A percentile compares a stretch with the other conserved stretches of the same genome.
Evolutionary conservation across 2,888 invertebrate species (phyloP).

Genomic region (Eilema depressum): DNA sequence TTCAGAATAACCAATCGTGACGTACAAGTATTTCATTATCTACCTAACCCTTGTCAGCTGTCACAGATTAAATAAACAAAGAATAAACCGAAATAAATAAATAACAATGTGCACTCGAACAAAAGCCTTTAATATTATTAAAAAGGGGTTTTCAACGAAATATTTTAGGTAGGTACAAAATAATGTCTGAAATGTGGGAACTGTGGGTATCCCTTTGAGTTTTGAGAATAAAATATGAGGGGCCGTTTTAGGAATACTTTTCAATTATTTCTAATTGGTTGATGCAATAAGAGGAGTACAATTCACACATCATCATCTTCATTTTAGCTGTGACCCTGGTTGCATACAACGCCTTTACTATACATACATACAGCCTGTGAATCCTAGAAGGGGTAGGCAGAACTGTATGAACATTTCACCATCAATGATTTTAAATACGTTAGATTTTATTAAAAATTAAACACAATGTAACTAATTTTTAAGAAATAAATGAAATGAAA

Average conservation of each 20-base stretch:
- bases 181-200: constrained; percentile 33
- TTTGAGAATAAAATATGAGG: constrained; percentile 54
- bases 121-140: constrained; percentile 41
- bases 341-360: too few species aligned
- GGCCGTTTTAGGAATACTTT: constrained; percentile 61
- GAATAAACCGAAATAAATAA: constrained; percentile 49
- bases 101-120: constrained; percentile 30
- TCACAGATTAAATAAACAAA: constrained; percentile 43
- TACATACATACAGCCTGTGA: too few species aligned
- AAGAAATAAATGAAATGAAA: too few species aligned
- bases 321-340: too few species aligned
- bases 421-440: too few species aligned
- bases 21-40: constrained; percentile 9
- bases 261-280: constrained; percentile 66
- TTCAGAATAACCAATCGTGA: constrained; percentile 4
- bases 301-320: too few species aligned
- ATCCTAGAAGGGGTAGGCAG: too few species aligned
- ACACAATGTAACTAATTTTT: too few species aligned
- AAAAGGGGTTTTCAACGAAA: constrained; percentile 38
- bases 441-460: too few species aligned
- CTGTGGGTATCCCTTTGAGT: constrained; percentile 36
- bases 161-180: constrained; percentile 35
- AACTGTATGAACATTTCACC: too few species aligned
- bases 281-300: too few species aligned
- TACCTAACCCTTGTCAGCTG: constrained; percentile 44